These are phyloP conservation scores for Proales similis DNA, from an alignment of 1,140 invertebrate species.

Conservation along the genomic window DNA sequence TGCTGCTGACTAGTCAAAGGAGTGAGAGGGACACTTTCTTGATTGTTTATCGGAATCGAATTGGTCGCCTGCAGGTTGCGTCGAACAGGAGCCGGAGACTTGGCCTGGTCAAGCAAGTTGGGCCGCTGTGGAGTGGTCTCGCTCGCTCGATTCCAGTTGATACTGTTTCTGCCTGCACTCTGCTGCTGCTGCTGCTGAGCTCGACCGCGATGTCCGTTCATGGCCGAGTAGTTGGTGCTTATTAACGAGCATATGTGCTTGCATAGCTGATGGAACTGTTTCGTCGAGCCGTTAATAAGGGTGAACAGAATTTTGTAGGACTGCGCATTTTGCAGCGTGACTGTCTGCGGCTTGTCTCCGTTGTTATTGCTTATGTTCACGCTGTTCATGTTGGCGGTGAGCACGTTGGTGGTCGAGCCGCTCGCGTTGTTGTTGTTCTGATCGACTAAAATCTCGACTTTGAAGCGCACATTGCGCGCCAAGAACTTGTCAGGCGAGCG, in stretches of 20 bases:
- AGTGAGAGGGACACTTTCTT: no score
- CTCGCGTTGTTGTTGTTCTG: constrained; percentile 41
- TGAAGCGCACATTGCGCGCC: constrained; percentile 87
- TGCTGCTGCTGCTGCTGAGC: constrained; percentile 4
- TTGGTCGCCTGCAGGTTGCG: constrained; percentile 23
- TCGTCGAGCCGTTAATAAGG: constrained; percentile 26
- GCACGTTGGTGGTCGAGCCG: background rate
- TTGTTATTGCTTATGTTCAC: constrained; percentile 16
- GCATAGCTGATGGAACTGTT: constrained; percentile 37
- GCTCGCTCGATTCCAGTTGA: background rate
- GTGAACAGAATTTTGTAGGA: constrained; percentile 33
- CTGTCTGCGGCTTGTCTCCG: constrained; percentile 21
- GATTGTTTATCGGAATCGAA: no score
- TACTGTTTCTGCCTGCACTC: background rate
- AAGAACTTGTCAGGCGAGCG: constrained; percentile 85
- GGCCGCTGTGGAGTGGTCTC: constrained; percentile 11
- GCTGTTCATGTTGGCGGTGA: constrained; percentile 6
- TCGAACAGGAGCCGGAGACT: constrained; percentile 16
- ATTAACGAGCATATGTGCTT: constrained; percentile 30
- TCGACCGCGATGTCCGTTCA: constrained; percentile 3
- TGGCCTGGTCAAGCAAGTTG: background rate
- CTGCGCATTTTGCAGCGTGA: constrained; percentile 8
- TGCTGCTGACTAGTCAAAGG: no score
- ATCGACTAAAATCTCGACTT: constrained; percentile 62
- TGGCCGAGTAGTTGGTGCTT: constrained; percentile 31